Conservation (phyloP, 2,888 invertebrate species). For the Lasioglossum malachurum region DNA sequence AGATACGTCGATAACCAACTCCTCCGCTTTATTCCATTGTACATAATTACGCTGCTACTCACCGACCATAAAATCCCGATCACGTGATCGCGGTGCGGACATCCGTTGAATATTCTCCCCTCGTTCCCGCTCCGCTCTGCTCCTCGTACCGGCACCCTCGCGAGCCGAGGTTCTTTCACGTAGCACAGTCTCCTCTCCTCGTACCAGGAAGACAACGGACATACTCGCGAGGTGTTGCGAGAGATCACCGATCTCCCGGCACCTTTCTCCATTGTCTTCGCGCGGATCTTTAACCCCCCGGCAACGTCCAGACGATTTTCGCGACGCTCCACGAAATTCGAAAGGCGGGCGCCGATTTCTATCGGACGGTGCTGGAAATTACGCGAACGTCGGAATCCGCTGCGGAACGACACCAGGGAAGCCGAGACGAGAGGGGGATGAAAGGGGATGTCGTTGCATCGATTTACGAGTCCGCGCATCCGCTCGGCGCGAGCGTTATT, state of each 20-base stretch:
- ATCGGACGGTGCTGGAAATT: not conserved
- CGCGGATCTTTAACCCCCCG: conserved; percentile 45
- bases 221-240: conserved; percentile 46
- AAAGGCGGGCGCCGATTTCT: not conserved
- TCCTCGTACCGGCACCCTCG: not conserved
- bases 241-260: conserved; percentile 56
- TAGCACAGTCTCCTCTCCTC: conserved; percentile 28
- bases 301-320: conserved; percentile 37
- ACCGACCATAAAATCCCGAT: conserved; percentile 67
- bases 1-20: conserved; percentile 65
- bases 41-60: conserved; percentile 67
- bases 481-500: conserved; percentile 82
- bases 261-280: conserved; percentile 64
- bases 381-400: not conserved
- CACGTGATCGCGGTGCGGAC: conserved; percentile 63
- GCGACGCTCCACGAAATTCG: conserved; percentile 8
- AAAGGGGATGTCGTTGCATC: conserved; percentile 65
- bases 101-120: conserved; percentile 56
- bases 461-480: conserved; percentile 82
- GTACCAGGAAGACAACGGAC: conserved; percentile 39
- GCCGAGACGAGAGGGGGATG: not conserved
- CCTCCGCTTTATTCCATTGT: conserved; percentile 67
- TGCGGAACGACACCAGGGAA: not conserved
- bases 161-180: not conserved
- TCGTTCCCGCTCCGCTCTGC: not conserved